Conservation (phyloP, 2,888 invertebrate genomes). For the Ptychoptera contaminata region DNA sequence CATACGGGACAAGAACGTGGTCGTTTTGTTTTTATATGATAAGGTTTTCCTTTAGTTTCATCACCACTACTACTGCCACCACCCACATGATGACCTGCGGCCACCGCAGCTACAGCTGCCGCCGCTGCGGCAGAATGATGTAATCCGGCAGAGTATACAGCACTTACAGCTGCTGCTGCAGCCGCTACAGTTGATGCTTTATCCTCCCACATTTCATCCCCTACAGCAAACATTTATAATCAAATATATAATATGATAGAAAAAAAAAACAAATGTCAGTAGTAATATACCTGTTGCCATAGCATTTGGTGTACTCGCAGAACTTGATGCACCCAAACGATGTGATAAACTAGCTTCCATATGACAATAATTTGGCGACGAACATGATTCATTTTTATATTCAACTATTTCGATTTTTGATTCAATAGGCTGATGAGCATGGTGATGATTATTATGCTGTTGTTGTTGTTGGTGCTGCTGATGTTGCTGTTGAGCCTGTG, state of each 20-base stretch:
- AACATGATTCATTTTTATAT: background rate
- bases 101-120: no score
- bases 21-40: background rate
- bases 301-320: background rate
- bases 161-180: no score
- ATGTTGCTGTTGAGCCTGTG: background rate
- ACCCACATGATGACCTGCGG: background rate
- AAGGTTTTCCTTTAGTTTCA: background rate
- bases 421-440: constrained; percentile 1
- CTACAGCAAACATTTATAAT: no score
- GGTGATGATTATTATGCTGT: constrained; percentile 2
- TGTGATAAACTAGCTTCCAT: background rate
- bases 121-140: no score
- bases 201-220: no score
- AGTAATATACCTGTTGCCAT: no score
- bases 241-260: no score
- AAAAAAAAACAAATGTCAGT: no score
- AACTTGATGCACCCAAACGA: background rate
- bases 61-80: background rate
- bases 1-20: constrained; percentile 36
- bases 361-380: background rate
- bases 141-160: no score
- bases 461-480: background rate
- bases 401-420: background rate
- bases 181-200: no score